Conservation (phyloP, 2,888 invertebrate species). For the Dynastes hyllus region DNA sequence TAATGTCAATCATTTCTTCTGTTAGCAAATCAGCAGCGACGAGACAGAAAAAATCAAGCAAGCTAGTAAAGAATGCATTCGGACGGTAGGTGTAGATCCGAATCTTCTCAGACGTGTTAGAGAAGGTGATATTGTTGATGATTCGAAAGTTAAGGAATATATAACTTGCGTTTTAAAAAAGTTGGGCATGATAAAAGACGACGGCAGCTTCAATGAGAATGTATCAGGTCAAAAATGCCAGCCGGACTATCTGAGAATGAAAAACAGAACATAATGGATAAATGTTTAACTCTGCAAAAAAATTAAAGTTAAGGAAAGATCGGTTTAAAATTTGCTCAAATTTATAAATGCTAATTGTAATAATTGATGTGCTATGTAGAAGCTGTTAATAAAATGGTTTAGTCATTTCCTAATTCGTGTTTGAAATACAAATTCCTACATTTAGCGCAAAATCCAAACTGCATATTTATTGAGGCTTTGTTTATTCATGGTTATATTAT, state of each 20-base stretch:
- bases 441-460: no score
- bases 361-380: background rate
- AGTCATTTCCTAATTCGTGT: no score
- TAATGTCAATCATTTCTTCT: no score
- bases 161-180: constrained; percentile 58
- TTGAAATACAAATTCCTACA: no score
- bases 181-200: constrained; percentile 53
- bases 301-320: no score
- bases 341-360: background rate
- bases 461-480: no score
- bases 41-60: constrained; percentile 19
- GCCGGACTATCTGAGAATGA: constrained; percentile 21
- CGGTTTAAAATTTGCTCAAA: constrained; percentile 18
- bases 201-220: constrained; percentile 53
- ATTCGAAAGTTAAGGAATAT: constrained; percentile 60
- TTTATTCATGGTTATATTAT: no score
- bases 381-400: constrained; percentile 8
- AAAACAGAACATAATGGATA: constrained; percentile 16
- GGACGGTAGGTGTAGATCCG: constrained; percentile 66
- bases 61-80: constrained; percentile 57
- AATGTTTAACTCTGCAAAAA: constrained; percentile 69
- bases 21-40: constrained; percentile 6
- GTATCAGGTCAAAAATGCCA: constrained; percentile 19
- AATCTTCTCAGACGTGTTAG: constrained; percentile 66
- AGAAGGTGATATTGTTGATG: constrained; percentile 67